Evolutionary conservation across 1,140 invertebrate genomes (phyloP).

Genomic region (Tribolium madens): DNA sequence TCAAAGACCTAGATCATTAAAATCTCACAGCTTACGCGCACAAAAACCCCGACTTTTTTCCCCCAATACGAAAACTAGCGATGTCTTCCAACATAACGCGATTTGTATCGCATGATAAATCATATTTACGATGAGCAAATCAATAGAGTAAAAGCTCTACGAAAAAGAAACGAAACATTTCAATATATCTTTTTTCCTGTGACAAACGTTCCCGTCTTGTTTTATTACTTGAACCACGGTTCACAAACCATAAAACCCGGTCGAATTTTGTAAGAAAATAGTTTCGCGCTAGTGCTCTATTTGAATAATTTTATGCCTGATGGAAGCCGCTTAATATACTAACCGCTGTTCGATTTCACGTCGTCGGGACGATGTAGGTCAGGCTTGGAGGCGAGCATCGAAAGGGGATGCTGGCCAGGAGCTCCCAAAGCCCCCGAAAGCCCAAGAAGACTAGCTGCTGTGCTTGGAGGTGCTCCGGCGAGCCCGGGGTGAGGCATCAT

Average conservation of each 20-base stretch:
- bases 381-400: conserved; percentile 77
- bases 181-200: conserved; percentile 14
- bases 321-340: conserved; percentile 59
- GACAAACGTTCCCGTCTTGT: conserved; percentile 41
- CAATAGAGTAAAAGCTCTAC: conserved; percentile 42
- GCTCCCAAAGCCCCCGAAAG: conserved; percentile 70
- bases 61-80: neutral
- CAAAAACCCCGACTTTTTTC: conserved; percentile 21
- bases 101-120: conserved; percentile 54
- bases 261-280: conserved; percentile 45
- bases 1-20: conserved; percentile 43
- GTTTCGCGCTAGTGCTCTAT: conserved; percentile 22
- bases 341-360: conserved; percentile 77
- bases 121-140: conserved; percentile 51
- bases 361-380: conserved; percentile 77
- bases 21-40: conserved; percentile 7
- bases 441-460: conserved; percentile 70
- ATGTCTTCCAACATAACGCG: conserved; percentile 40
- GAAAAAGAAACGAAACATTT: conserved; percentile 43
- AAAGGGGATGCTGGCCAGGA: conserved; percentile 76
- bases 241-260: conserved; percentile 32
- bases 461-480: conserved; percentile 74
- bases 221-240: conserved; percentile 41
- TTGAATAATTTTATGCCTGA: conserved; percentile 26
- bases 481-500: conserved; percentile 81